These are phyloP conservation scores for Calonectris borealis DNA, from an alignment of 2,113 vertebrate species.

Conservation along the genomic window DNA sequence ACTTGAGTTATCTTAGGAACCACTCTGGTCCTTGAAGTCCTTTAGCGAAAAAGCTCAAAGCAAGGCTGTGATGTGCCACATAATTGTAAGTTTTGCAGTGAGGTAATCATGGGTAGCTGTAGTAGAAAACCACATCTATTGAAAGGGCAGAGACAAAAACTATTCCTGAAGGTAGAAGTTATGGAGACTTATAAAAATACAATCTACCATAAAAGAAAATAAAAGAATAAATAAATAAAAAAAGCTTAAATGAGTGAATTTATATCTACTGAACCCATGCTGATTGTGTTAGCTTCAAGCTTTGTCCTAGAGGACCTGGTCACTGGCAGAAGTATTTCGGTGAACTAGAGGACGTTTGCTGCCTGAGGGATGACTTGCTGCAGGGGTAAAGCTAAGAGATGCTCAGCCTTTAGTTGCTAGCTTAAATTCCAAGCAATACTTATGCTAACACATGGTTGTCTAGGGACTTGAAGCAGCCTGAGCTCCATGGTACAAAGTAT, in stretches of 20 bases:
- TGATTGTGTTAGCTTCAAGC: background rate
- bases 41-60: background rate
- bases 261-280: background rate
- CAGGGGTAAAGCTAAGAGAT: background rate
- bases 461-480: background rate
- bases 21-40: background rate
- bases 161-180: background rate
- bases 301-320: background rate
- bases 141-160: background rate
- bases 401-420: background rate
- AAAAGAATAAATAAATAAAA: background rate
- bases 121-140: background rate
- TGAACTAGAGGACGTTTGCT: background rate
- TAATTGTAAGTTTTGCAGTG: background rate
- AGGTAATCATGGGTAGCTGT: background rate
- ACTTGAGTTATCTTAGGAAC: background rate
- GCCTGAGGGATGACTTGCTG: background rate
- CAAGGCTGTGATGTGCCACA: background rate
- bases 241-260: background rate
- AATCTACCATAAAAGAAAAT: background rate
- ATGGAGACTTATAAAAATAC: background rate
- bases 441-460: background rate
- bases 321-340: background rate
- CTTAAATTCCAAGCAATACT: background rate
- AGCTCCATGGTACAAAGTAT: background rate